Base-by-base conservation (phyloP, 2,797 vertebrate species). In the Xiphophorus birchmanni region DNA sequence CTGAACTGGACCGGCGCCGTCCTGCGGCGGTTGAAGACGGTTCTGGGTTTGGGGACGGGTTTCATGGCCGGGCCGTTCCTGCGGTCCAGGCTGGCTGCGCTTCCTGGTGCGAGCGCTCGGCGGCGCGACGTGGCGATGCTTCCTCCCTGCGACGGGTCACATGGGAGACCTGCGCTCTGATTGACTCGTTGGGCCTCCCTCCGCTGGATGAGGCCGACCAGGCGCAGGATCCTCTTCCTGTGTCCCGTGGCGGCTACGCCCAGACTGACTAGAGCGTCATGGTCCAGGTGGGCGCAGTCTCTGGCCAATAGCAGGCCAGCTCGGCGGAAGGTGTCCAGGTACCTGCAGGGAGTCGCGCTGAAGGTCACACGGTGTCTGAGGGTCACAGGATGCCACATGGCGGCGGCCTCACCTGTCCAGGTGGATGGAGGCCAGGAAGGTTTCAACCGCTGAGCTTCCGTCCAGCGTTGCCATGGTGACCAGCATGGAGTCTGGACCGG, bases 221-320 rank as follows among this genome's bases (percentile, higher is more conserved):
- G 89, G 85, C 96, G 96, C 48, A 99, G 93, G 87, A 99, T 99
- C 81, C 98, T 96, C 89, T 99, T 99, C 91, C 97, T 95, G 95
- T 99, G 98, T 79, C 98, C 98, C 0, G 98, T 99, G 87, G 98
- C 98, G 0, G 91, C 96, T 91, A 99, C 85, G 4, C 98, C 98
- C 26, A 99, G 92, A 85, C 95, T 95, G 89, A 95, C 96, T 87
- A 99, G 91, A 3, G 94, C 94, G 15, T 96, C 90, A 6, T 96
- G 94, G 17, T 97, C 96, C 91, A 99, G 94, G 17, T 88, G 95
- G 37, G 86, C 75, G 73, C 96, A 92, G 58, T 99, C 97, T 82
- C 92, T 82, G 35, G 95, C 97, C 63, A 92, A 88, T 0, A 94
- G 92, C 91, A 97, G 96, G 1, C 98, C 96, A 0, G 97, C 96